A percentile compares a stretch with the other conserved stretches of the same genome.
These are phyloP conservation scores for Thera obeliscata DNA, from an alignment of 2,888 invertebrate genomes.

Conservation along the genomic window DNA sequence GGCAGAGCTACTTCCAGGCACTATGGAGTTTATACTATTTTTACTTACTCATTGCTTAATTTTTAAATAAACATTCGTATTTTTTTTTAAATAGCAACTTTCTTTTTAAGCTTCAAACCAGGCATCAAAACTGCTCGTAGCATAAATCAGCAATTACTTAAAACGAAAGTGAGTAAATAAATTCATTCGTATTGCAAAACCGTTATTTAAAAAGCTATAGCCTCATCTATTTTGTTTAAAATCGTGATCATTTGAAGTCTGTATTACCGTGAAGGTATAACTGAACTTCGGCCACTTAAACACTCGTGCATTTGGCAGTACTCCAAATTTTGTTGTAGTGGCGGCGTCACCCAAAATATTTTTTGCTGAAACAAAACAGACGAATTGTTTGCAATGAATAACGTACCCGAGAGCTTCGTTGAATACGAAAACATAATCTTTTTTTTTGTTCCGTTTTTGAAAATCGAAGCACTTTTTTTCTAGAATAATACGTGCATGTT, in stretches of 20 bases:
- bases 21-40: too few species aligned
- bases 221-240: slow-evolving; percentile 30
- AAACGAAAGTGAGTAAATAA: slow-evolving; percentile 26
- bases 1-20: too few species aligned
- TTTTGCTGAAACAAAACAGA: slow-evolving; percentile 6
- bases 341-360: neutral
- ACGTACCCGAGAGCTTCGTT: neutral
- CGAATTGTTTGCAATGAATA: slow-evolving; percentile 7
- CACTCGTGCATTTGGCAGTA: slow-evolving; percentile 52
- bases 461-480: too few species aligned
- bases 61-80: neutral
- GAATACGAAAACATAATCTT: slow-evolving; percentile 4
- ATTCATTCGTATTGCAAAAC: slow-evolving; percentile 14
- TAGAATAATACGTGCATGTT: too few species aligned
- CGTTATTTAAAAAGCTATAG: slow-evolving; percentile 29
- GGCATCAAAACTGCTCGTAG: slow-evolving; percentile 1
- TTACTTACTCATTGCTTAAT: too few species aligned
- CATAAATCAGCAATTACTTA: slow-evolving; percentile 17
- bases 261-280: slow-evolving; percentile 48
- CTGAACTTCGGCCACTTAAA: slow-evolving; percentile 49
- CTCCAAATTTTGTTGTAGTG: slow-evolving; percentile 44
- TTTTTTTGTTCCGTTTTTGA: neutral
- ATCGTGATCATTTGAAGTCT: slow-evolving; percentile 40
- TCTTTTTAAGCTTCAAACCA: neutral
- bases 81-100: neutral